phyloP scores from a whole-genome alignment of 2,113 vertebrate species.

The Gulo gulo region DNA sequence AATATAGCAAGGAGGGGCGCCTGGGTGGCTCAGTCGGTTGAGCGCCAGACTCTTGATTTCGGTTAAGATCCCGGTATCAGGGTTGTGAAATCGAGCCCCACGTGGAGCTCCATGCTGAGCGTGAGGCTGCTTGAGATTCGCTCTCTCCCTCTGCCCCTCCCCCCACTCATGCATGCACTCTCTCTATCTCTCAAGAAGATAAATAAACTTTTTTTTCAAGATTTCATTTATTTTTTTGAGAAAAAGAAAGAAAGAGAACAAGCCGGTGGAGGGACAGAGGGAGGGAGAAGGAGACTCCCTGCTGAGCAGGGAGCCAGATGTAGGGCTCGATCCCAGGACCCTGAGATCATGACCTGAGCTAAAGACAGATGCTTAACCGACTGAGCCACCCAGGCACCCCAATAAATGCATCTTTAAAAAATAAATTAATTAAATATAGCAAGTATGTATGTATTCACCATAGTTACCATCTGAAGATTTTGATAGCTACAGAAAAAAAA shows the following conservation, averaged over 20 bases:
- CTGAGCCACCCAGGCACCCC: too few species aligned
- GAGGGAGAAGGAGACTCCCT: too few species aligned
- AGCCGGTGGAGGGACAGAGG: too few species aligned
- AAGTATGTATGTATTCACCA: not conserved
- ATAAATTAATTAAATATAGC: not conserved
- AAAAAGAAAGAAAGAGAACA: too few species aligned
- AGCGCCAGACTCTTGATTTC: rapidly evolving
- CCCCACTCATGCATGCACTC: not conserved
- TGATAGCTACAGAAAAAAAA: not conserved
- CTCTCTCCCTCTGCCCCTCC: not conserved
- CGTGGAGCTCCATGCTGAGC: not conserved
- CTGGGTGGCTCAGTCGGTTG: not conserved
- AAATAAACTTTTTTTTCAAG: not conserved
- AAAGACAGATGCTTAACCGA: too few species aligned
- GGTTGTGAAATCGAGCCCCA: not conserved
- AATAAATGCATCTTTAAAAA: not conserved
- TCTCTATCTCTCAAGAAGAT: not conserved
- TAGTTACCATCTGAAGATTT: not conserved
- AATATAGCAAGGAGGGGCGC: not conserved
- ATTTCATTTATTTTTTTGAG: too few species aligned
- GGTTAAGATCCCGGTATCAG: not conserved
- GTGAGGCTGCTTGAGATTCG: not conserved
- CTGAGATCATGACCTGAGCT: too few species aligned
- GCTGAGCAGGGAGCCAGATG: too few species aligned
- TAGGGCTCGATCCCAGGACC: too few species aligned